A percentile compares a stretch with the other conserved stretches of the same genome.
Evolutionary conservation across 2,113 vertebrate species (phyloP).

Genomic region (Xenopus borealis): DNA sequence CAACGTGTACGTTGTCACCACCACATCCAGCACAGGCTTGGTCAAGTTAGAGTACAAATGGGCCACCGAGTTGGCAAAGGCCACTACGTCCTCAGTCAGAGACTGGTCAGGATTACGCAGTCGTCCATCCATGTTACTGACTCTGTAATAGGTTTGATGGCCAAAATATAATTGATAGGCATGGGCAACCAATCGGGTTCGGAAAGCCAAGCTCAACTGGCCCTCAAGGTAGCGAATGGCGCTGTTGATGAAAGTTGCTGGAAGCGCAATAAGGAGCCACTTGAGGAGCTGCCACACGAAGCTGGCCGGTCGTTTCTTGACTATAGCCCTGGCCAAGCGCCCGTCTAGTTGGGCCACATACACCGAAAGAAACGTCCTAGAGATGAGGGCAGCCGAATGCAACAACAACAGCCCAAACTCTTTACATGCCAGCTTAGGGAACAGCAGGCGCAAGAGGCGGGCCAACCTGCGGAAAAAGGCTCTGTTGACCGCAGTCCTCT

Average conservation of each 20-base stretch:
- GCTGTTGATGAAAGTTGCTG: conserved; percentile 86
- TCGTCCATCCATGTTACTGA: conserved; percentile 86
- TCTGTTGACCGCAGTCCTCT: conserved; percentile 64
- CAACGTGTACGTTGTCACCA: conserved; percentile 80
- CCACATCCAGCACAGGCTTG: conserved; percentile 83
- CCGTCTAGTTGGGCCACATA: conserved; percentile 82
- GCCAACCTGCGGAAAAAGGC: conserved; percentile 71
- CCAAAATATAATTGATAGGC: conserved; percentile 82
- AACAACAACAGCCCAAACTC: conserved; percentile 73
- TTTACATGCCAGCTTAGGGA: conserved; percentile 75
- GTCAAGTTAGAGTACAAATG: conserved; percentile 89
- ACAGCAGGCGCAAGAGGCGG: conserved; percentile 74
- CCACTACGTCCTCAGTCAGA: conserved; percentile 81
- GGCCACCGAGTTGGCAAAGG: conserved; percentile 77
- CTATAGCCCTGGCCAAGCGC: conserved; percentile 72
- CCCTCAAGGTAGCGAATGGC: conserved; percentile 84
- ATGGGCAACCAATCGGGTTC: conserved; percentile 76
- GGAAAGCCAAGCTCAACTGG: conserved; percentile 76
- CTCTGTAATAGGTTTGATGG: conserved; percentile 81
- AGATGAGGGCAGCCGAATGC: conserved; percentile 76
- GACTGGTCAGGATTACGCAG: conserved; percentile 84
- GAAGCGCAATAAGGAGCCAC: conserved; percentile 83
- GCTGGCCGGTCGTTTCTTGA: conserved; percentile 71
- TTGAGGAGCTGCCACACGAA: conserved; percentile 77
- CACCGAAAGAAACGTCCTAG: conserved; percentile 83